Evolutionary conservation across 2,797 vertebrate species (phyloP), one percentile per base, ranked within the genome.

Genomic region (Crenichthys baileyi): DNA sequence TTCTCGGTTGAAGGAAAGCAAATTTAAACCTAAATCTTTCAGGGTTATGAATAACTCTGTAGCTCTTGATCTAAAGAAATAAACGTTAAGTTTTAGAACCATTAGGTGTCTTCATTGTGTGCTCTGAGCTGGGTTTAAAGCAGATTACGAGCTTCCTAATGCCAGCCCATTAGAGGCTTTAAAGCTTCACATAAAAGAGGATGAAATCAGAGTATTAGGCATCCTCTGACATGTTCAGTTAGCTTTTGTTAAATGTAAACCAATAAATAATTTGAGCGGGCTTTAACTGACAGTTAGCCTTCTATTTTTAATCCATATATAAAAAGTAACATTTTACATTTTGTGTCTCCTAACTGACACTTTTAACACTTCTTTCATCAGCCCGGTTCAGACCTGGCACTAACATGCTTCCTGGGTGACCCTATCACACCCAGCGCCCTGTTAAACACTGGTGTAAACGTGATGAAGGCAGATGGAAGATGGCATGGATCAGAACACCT

Each of bases 401-500:
- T 9, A 22, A 3, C 53, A 7, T 22, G 24, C 24, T 9, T 56
- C 55, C 55, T 56, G 20, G 39, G 22, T 68, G 65, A 46, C 48
- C 67, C 41, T 24, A 70, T 70, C 67, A 48, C 67, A 48, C 41
- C 67, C 22, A 13, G 39, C 7, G 0, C 65, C 41, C 24, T 22
- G 67, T 70, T 70, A 70, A 48, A n/a, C 2, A 70, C 41, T 15
- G n/a, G 67, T 70, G 67, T 70, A 44, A 48, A 70, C 24, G 41
- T 4, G 67, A 41, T 48, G 18, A 70, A 26, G 67, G 41, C 67
- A 70, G 67, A 70, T 70, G 46, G 41, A 46, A 70, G 67, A 70
- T 70, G 67, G 67, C 67, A 4, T 70, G 41, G 67, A 70, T 70
- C 41, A 70, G 41, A 70, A 70, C 67, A n/a, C 67, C 67, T 70